phyloP scores from a whole-genome alignment of 2,888 invertebrate genomes.

The Amblyteles armatorius region DNA sequence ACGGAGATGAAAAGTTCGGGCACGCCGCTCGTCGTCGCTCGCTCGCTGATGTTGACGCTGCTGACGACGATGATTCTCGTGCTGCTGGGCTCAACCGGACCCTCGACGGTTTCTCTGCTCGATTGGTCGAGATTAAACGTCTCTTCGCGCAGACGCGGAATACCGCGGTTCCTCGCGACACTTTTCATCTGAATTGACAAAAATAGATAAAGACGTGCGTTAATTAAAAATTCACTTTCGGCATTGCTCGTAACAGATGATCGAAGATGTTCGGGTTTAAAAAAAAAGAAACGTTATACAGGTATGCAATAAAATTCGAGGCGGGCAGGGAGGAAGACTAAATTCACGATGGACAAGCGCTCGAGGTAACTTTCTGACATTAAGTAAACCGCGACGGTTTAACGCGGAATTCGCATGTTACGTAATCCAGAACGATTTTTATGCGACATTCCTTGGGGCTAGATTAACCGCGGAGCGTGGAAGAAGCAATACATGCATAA shows the following conservation, averaged over 20 bases:
- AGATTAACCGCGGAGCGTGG: conserved; percentile 44
- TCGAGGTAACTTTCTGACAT: conserved; percentile 31
- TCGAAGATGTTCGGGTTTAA: not conserved
- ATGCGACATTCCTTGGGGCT: conserved; percentile 56
- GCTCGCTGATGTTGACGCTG: conserved; percentile 46
- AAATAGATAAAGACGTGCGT: conserved; percentile 4
- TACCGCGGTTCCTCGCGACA: conserved; percentile 49
- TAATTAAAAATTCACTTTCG: not conserved
- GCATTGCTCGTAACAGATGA: not conserved
- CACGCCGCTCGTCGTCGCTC: conserved; percentile 20
- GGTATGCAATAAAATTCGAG: not conserved
- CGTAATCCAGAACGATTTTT: conserved; percentile 60
- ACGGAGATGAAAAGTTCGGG: not conserved
- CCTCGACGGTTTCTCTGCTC: conserved; percentile 34
- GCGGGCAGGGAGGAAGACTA: not conserved
- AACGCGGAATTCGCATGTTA: conserved; percentile 49
- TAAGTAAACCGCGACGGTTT: conserved; percentile 19
- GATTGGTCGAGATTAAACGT: conserved; percentile 59
- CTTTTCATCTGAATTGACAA: conserved; percentile 30
- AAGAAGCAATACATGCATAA: conserved; percentile 6
- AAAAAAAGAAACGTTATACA: not conserved
- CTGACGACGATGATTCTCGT: conserved; percentile 27
- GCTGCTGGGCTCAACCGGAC: conserved; percentile 37
- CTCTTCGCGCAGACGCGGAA: conserved; percentile 70
- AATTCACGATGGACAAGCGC: not conserved